Percentiles rank a stretch among this genome's conserved stretches.
Evolutionary conservation across 2,113 vertebrate species (phyloP).

Genomic region (Athene cunicularia): DNA sequence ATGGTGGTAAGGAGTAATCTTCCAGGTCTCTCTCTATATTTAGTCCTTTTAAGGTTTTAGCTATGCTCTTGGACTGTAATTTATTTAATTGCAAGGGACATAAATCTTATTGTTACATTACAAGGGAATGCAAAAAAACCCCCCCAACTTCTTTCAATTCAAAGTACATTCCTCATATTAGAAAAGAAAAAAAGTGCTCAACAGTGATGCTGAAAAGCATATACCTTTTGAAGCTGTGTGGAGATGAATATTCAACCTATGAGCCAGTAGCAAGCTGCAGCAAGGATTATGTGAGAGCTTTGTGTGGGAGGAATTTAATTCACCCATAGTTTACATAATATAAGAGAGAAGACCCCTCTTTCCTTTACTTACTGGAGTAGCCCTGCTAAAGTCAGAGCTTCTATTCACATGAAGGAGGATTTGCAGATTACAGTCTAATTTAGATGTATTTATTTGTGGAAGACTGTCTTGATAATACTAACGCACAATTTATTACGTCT

Average conservation of each 20-base stretch:
- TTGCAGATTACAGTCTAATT: not conserved
- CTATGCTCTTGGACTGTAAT: not conserved
- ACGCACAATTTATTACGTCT: conserved; percentile 12
- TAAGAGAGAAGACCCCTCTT: conserved; percentile 35
- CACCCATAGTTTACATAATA: not conserved
- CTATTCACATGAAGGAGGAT: not conserved
- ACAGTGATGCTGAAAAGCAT: not conserved
- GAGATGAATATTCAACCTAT: conserved; percentile 12
- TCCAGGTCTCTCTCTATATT: not conserved
- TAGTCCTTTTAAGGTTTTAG: conserved; percentile 25
- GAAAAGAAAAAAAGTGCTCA: not conserved
- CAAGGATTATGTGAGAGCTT: conserved; percentile 8
- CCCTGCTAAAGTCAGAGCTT: not conserved
- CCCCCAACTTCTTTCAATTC: not conserved
- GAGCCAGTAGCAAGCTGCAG: conserved; percentile 17
- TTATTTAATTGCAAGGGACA: conserved; percentile 30
- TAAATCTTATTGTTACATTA: conserved; percentile 13
- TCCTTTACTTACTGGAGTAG: not conserved
- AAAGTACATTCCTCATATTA: not conserved
- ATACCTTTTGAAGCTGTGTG: not conserved
- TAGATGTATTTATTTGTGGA: conserved; percentile 28
- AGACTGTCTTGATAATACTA: not conserved
- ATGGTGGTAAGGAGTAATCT: not conserved
- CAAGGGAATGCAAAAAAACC: not conserved
- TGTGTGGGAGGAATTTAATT: conserved; percentile 48